phyloP scores from a whole-genome alignment of 2,113 vertebrate species.

The Catagonus wagneri region DNA sequence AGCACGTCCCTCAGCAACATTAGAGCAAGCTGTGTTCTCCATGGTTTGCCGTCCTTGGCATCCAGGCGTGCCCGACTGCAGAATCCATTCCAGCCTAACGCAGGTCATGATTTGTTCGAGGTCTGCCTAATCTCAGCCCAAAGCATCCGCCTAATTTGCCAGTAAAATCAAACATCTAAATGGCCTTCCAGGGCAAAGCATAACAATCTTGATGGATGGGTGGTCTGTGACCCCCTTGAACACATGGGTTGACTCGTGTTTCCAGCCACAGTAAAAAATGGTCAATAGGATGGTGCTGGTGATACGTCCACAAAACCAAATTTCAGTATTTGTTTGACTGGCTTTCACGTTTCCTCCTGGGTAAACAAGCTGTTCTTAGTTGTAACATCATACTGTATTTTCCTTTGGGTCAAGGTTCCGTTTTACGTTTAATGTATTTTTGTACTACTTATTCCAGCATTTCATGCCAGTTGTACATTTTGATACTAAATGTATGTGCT shows the following conservation, averaged over 20 bases:
- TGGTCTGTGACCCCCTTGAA: neutral
- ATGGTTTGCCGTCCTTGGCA: neutral
- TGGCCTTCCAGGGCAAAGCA: neutral
- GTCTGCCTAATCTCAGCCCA: conserved; percentile 10
- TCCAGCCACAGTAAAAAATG: neutral
- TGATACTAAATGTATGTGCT: conserved; percentile 80
- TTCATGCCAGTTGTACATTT: conserved; percentile 76
- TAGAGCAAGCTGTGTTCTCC: neutral
- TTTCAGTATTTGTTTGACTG: neutral
- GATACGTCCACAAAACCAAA: conserved; percentile 23
- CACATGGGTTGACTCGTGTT: neutral
- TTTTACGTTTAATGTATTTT: conserved; percentile 80
- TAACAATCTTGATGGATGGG: neutral
- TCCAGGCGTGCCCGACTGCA: conserved; percentile 14
- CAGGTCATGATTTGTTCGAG: neutral
- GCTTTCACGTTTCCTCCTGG: conserved; percentile 61
- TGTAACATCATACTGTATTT: conserved; percentile 71
- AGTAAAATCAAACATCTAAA: neutral
- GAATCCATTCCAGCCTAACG: neutral
- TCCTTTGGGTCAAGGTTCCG: conserved; percentile 80
- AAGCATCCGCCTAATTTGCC: conserved; percentile 1
- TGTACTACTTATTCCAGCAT: conserved; percentile 57
- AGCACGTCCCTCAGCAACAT: neutral
- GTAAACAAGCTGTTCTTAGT: conserved; percentile 55
- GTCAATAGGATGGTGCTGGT: neutral